These are phyloP conservation scores for Lepidurus couesii DNA, from an alignment of 1,140 invertebrate species.

Conservation along the genomic window DNA sequence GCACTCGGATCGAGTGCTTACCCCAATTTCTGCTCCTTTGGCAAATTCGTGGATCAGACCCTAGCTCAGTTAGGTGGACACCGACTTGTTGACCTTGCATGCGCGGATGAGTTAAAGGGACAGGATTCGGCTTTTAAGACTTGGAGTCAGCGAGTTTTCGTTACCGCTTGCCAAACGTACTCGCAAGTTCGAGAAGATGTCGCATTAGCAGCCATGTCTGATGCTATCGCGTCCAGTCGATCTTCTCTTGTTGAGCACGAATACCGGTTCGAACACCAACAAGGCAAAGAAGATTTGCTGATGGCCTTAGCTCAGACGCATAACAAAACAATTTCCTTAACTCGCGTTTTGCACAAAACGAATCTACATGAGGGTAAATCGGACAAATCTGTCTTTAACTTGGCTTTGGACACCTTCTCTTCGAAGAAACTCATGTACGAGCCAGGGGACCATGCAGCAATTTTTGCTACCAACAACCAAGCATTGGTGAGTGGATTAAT, in stretches of 20 bases:
- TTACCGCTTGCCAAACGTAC: not conserved
- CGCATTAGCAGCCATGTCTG: not conserved
- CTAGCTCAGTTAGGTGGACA: slow-evolving; percentile 83
- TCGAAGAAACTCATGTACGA: slow-evolving; percentile 52
- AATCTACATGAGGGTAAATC: not conserved
- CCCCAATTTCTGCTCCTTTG: slow-evolving; percentile 94
- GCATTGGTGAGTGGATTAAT: slow-evolving; percentile 75
- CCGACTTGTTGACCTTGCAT: slow-evolving; percentile 67
- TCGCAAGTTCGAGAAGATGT: slow-evolving; percentile 1
- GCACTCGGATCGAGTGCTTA: slow-evolving; percentile 91
- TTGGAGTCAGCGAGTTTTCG: slow-evolving; percentile 52
- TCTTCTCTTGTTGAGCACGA: not conserved
- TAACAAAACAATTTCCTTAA: not conserved
- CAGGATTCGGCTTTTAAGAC: slow-evolving; percentile 89
- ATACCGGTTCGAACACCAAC: not conserved
- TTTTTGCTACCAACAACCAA: slow-evolving; percentile 73
- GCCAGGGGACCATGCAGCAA: slow-evolving; percentile 89
- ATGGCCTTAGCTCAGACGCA: slow-evolving; percentile 4
- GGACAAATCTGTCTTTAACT: slow-evolving; percentile 5
- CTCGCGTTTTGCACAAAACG: slow-evolving; percentile 23
- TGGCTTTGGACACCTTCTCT: slow-evolving; percentile 28
- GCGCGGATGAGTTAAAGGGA: slow-evolving; percentile 90
- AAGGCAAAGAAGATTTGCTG: slow-evolving; percentile 12
- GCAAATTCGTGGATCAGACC: slow-evolving; percentile 85
- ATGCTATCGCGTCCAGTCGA: not conserved